Conservation (phyloP, 2,888 invertebrate genomes). For the Scaptomyza flava region DNA sequence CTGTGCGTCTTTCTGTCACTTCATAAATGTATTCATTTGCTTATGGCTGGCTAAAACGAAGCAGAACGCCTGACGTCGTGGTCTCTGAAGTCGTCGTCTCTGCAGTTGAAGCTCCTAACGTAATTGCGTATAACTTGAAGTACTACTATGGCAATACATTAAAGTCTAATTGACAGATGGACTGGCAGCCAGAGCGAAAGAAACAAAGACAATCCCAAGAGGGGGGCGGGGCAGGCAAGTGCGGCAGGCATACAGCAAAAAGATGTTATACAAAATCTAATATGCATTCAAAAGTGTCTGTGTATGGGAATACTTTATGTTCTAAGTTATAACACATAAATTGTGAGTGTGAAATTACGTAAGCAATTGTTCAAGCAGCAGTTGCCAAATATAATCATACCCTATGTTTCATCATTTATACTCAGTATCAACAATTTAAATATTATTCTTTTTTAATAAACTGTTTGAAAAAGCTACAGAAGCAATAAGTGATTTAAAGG, state of each 20-base stretch:
- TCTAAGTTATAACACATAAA: slow-evolving; percentile 20
- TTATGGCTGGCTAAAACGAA: slow-evolving; percentile 13
- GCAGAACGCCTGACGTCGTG: slow-evolving; percentile 31
- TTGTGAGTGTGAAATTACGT: slow-evolving; percentile 64
- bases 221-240: neutral
- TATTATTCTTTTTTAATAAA: too few species aligned
- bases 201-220: neutral
- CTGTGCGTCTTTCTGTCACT: slow-evolving; percentile 34
- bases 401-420: slow-evolving; percentile 4
- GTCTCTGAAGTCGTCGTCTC: neutral
- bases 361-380: slow-evolving; percentile 58
- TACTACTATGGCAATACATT: slow-evolving; percentile 76
- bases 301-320: neutral
- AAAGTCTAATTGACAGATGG: slow-evolving; percentile 77
- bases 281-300: neutral
- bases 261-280: slow-evolving; percentile 1
- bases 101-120: slow-evolving; percentile 63
- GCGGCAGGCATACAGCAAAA: too few species aligned
- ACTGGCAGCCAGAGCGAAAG: slow-evolving; percentile 52
- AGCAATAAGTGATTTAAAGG: too few species aligned
- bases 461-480: too few species aligned
- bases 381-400: slow-evolving; percentile 15
- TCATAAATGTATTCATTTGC: slow-evolving; percentile 65
- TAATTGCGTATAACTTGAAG: slow-evolving; percentile 76
- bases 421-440: too few species aligned